A percentile compares a stretch with the other conserved stretches of the same genome.
These are phyloP conservation scores for Epinotia nisella DNA, from an alignment of 2,888 invertebrate genomes.

Conservation along the genomic window DNA sequence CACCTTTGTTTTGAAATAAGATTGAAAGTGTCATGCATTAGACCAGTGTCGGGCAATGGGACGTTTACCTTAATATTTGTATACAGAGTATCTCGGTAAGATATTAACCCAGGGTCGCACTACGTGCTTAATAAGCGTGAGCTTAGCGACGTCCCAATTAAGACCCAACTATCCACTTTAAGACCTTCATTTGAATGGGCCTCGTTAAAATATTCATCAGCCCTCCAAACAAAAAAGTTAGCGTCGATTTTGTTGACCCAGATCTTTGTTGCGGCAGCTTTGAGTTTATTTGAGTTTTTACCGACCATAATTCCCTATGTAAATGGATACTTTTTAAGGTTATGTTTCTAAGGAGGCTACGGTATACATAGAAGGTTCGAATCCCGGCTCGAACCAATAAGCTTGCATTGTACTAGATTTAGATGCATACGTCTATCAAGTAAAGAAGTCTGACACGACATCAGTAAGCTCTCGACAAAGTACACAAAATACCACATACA, in stretches of 20 bases:
- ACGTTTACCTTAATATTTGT: conserved; percentile 2
- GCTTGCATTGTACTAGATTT: too few relatives aligned
- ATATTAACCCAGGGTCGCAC: conserved; percentile 47
- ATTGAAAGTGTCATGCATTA: too few relatives aligned
- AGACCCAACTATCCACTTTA: conserved; percentile 46
- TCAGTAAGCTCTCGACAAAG: too few relatives aligned
- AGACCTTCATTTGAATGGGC: conserved; percentile 48
- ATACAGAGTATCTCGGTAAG: conserved; percentile 12
- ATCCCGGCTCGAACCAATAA: too few relatives aligned
- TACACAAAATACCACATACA: too few relatives aligned
- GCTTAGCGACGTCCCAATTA: conserved; percentile 48
- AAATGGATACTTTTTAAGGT: conserved; percentile 35
- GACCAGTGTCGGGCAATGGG: too few relatives aligned
- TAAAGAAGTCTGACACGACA: too few relatives aligned
- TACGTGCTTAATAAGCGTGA: conserved; percentile 56
- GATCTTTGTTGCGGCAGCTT: conserved; percentile 40
- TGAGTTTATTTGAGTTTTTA: conserved; percentile 39
- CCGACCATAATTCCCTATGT: conserved; percentile 42
- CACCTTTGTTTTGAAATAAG: too few relatives aligned
- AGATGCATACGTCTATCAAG: too few relatives aligned
- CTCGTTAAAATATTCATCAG: conserved; percentile 50
- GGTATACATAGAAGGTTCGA: too few relatives aligned
- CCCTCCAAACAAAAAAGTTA: conserved; percentile 33
- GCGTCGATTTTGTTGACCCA: conserved; percentile 33
- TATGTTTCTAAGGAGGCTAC: neutral